These are phyloP conservation scores for Dermatemys mawii DNA, from an alignment of 2,113 vertebrate genomes.

Conservation along the genomic window DNA sequence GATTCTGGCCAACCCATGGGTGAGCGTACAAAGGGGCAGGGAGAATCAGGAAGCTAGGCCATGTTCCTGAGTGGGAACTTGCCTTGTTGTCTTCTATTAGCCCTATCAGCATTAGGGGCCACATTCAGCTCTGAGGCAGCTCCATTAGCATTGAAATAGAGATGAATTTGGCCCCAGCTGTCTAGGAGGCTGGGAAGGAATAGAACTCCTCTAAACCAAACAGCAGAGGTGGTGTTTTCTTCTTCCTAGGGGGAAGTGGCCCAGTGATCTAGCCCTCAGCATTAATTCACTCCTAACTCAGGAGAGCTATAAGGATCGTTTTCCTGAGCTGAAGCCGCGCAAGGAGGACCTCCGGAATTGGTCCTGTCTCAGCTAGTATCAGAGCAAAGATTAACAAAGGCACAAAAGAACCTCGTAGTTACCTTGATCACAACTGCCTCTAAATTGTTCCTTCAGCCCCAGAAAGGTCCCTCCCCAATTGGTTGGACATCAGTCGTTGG, in stretches of 20 bases:
- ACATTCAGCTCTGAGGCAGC: background rate
- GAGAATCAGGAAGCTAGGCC: background rate
- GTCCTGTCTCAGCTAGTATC: background rate
- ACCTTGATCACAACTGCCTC: background rate
- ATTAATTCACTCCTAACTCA: background rate
- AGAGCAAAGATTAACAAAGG: background rate
- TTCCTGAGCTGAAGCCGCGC: background rate
- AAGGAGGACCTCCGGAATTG: background rate
- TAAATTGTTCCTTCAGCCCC: background rate
- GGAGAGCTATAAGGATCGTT: background rate
- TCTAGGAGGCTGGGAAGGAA: background rate
- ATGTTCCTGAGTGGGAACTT: too few relatives aligned
- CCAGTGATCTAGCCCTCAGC: background rate
- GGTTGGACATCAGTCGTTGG: background rate
- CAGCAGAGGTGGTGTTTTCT: background rate
- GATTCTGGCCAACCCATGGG: background rate
- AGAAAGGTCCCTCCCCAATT: background rate
- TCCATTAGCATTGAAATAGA: background rate
- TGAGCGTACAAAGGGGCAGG: background rate
- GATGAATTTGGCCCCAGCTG: background rate
- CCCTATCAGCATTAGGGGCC: background rate
- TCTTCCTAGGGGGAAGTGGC: background rate
- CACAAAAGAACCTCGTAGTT: background rate
- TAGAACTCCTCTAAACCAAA: background rate
- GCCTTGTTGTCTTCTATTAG: background rate